phyloP scores from a whole-genome alignment of 2,797 vertebrate genomes.

The Pseudochaenichthys georgianus region DNA sequence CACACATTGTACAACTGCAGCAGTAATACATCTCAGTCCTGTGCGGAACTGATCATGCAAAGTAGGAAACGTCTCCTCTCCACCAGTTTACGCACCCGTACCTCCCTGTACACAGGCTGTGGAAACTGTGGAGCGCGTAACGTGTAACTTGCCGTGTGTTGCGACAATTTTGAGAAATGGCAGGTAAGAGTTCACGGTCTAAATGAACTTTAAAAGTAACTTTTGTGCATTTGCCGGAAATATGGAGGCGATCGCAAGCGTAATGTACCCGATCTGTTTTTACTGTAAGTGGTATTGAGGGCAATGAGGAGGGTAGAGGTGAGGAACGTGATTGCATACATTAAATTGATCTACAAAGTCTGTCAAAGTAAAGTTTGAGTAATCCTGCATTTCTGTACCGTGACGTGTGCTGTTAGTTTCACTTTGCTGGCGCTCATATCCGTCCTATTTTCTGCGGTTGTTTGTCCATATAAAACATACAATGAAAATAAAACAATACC shows the following conservation, averaged over 20 bases:
- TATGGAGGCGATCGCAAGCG: not conserved
- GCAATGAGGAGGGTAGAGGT: rapidly evolving
- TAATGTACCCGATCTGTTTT: not conserved
- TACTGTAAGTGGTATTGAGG: not conserved
- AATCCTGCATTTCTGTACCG: not conserved
- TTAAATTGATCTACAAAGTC: not conserved
- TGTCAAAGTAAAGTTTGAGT: not conserved
- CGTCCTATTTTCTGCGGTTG: not conserved
- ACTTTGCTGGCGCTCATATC: not conserved
- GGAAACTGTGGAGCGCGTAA: not conserved
- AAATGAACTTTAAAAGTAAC: not conserved
- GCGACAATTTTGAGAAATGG: not conserved
- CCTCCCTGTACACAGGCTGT: not conserved
- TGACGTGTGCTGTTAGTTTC: slow-evolving; percentile 3
- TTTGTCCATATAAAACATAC: not conserved
- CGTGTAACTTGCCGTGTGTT: not conserved
- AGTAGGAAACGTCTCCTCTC: not conserved
- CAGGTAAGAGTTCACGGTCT: not conserved
- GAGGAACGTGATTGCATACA: too few species aligned
- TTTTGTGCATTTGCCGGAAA: not conserved
- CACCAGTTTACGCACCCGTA: not conserved
- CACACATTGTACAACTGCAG: too few species aligned
- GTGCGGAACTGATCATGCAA: not conserved
- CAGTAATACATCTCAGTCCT: too few species aligned
- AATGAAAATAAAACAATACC: not conserved